These are phyloP conservation scores for Bergia puertoricense DNA, from an alignment of 92 coral and sea anemone genomes.

Conservation along the genomic window DNA sequence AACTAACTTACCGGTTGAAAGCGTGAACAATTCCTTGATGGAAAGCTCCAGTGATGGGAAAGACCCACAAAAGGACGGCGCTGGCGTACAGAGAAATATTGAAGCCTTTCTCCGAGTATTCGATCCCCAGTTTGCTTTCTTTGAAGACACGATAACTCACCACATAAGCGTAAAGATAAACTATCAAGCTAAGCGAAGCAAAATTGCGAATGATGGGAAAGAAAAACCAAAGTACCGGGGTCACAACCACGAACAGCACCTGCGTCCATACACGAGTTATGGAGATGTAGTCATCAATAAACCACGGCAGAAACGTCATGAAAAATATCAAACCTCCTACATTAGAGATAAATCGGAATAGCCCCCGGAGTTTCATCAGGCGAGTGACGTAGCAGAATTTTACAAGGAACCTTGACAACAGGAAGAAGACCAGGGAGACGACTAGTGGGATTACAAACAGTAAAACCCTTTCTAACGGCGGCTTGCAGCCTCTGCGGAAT, in stretches of 20 bases:
- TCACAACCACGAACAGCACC: not conserved
- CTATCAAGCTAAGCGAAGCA: slow-evolving; percentile 25
- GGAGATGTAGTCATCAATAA: slow-evolving; percentile 24
- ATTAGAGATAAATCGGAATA: slow-evolving; percentile 2
- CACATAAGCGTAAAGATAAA: slow-evolving; percentile 38
- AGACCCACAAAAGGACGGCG: slow-evolving; percentile 47
- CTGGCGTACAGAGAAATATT: slow-evolving; percentile 37
- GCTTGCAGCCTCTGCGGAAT: slow-evolving; percentile 2
- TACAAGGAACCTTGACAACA: not conserved
- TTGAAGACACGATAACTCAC: slow-evolving; percentile 42
- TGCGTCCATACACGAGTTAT: slow-evolving; percentile 10
- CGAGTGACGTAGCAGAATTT: slow-evolving; percentile 10
- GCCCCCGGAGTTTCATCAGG: not conserved
- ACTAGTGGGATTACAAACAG: slow-evolving; percentile 6
- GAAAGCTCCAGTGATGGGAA: slow-evolving; percentile 42
- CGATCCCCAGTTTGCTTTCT: slow-evolving; percentile 38
- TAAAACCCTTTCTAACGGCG: slow-evolving; percentile 21
- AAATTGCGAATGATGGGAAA: slow-evolving; percentile 43
- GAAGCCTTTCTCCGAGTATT: slow-evolving; percentile 35
- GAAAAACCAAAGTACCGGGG: slow-evolving; percentile 51
- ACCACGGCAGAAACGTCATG: slow-evolving; percentile 47
- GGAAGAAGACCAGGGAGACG: not conserved
- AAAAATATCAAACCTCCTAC: slow-evolving; percentile 26
- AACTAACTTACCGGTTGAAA: slow-evolving; percentile 40
- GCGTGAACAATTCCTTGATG: slow-evolving; percentile 54